Evolutionary conservation across 1,140 invertebrate genomes (phyloP), one percentile per base, ranked within the genome.

Genomic region (Drosophila virilis): DNA sequence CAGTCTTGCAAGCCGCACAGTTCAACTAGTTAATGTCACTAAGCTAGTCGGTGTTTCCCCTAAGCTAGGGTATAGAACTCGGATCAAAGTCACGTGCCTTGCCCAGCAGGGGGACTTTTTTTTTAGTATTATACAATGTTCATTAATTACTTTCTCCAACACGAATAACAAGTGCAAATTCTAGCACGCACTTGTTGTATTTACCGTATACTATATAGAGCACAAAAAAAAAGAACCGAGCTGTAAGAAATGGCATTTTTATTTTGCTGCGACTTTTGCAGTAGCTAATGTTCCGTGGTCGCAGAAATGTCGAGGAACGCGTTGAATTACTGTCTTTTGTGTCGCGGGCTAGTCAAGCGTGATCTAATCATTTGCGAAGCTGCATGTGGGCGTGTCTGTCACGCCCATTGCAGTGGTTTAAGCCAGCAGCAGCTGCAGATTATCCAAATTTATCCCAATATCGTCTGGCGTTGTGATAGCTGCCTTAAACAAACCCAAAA

Each of bases 211-310:
- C 32, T 46, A 40, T 40, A 50, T 13, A 46, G 10, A n/a, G 45
- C 40, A 52, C 1, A 28, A 28, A 28, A 55, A 57, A 75, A 82
- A 83, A 89, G 76, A 79, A 83, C 79, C 72, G 58, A 6, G 3
- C 10, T 12, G 7, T 37, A 8, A 62, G 48, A 38, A 15, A 64
- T 9, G 9, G 45, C 54, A 57, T 65, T 69, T 38, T 13, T 22
- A 38, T 40, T 50, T 32, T 32, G 17, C 37, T 42, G 15, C 57
- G 68, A 76, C 62, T 46, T 58, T 45, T 50, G 35, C 78, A 79
- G 67, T 88, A 46, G 68, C 61, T 61, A 52, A 45, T 42, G 12
- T 50, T 58, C 50, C 83, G 69, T 66, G 62, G 13, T 42, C 73
- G 33, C 10, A 45, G 8, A 65, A 51, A 89, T 89, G 80, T 89